Evolutionary conservation across 2,797 vertebrate genomes (phyloP).

Genomic region (Cyclopterus lumpus): DNA sequence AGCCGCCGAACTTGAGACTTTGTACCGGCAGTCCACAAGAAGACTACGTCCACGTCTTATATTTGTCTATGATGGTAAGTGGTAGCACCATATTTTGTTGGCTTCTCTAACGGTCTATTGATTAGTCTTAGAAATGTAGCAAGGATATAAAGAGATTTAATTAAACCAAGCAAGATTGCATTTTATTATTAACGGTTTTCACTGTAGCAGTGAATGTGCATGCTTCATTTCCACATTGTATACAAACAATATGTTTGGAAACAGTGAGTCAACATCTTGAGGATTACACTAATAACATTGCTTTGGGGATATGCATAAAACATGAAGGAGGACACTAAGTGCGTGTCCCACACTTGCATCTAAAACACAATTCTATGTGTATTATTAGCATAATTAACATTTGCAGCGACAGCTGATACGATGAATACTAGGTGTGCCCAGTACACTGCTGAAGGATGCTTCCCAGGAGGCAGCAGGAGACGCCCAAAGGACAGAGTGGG

Average conservation of each 20-base stretch:
- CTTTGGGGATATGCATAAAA: conserved; percentile 40
- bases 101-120: neutral
- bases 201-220: conserved; percentile 8
- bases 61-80: neutral
- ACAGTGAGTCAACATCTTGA: conserved; percentile 38
- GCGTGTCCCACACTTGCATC: neutral
- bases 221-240: conserved; percentile 18
- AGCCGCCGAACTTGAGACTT: too few relatives aligned
- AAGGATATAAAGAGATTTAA: neutral
- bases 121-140: conserved; percentile 10
- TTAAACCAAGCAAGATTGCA: neutral
- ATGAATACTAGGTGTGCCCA: conserved; percentile 9
- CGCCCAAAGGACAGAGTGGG: conserved; percentile 35
- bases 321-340: conserved; percentile 22
- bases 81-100: neutral
- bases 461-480: conserved; percentile 1
- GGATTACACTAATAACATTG: conserved; percentile 30
- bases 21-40: too few relatives aligned
- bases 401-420: neutral
- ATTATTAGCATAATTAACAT: conserved; percentile 43
- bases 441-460: conserved; percentile 13
- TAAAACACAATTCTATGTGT: conserved; percentile 32
- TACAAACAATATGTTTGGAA: conserved; percentile 37
- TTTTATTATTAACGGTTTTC: neutral
- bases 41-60: too few relatives aligned